phyloP scores from a whole-genome alignment of 2,113 vertebrate genomes.

The Lepisosteus osseus region DNA sequence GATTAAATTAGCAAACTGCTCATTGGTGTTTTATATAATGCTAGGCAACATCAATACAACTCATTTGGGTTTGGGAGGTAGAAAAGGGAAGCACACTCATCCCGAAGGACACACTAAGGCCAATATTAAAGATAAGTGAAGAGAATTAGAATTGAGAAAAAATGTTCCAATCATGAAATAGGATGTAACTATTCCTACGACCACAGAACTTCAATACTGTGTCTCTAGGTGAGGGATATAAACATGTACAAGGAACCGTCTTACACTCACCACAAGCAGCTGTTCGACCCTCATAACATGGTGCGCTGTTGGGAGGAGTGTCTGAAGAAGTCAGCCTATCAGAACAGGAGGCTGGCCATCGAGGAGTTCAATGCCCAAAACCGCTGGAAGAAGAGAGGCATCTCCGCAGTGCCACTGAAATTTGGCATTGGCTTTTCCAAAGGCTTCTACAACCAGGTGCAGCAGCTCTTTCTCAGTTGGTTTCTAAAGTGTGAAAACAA shows the following conservation, averaged over 20 bases:
- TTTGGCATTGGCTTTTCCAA: constrained; percentile 62
- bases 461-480: no score
- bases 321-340: constrained; percentile 58
- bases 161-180: no score
- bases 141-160: no score
- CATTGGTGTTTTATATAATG: no score
- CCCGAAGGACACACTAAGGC: no score
- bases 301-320: constrained; percentile 66
- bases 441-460: constrained; percentile 63
- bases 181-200: no score
- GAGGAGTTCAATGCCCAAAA: constrained; percentile 62
- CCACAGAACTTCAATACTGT: background rate
- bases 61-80: no score
- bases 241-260: constrained; percentile 64
- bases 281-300: constrained; percentile 53
- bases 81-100: no score
- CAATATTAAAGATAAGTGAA: no score
- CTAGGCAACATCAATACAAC: no score
- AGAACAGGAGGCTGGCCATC: constrained; percentile 31
- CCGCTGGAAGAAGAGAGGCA: constrained; percentile 69
- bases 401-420: constrained; percentile 63
- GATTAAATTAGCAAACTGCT: no score
- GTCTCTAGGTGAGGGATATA: constrained; percentile 58
- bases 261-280: constrained; percentile 59
- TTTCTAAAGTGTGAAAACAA: no score